Evolutionary conservation across 2,797 vertebrate genomes (phyloP).

Genomic region (Lacerta bilineata): DNA sequence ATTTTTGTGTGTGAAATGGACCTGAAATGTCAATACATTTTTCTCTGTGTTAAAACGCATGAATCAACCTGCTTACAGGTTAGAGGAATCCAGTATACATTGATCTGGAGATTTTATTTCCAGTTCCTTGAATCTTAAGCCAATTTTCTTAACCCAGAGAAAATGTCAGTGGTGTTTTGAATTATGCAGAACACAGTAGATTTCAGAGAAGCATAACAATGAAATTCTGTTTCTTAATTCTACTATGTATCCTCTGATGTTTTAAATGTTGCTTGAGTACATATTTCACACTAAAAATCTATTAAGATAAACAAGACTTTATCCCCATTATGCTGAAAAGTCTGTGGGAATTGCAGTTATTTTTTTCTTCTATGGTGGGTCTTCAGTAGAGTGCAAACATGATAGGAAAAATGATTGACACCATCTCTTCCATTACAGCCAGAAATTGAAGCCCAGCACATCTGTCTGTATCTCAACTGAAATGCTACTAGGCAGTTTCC

Average conservation of each 20-base stretch:
- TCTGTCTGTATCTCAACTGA: too few relatives aligned
- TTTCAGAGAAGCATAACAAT: background rate
- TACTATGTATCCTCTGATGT: background rate
- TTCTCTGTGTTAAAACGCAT: rapidly evolving
- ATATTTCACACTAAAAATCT: background rate
- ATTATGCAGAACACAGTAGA: background rate
- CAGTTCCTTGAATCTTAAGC: slow-evolving; percentile 21
- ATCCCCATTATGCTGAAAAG: too few relatives aligned
- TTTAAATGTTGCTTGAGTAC: slow-evolving; percentile 37
- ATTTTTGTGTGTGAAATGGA: background rate
- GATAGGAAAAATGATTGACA: too few relatives aligned
- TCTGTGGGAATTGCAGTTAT: too few relatives aligned
- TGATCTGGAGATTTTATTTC: slow-evolving; percentile 25
- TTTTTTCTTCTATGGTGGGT: too few relatives aligned
- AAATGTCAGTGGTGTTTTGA: background rate
- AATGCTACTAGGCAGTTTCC: too few relatives aligned
- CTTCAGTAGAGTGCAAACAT: too few relatives aligned
- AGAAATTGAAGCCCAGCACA: too few relatives aligned
- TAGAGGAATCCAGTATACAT: slow-evolving; percentile 15
- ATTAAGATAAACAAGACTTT: background rate
- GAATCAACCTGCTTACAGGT: slow-evolving; percentile 2
- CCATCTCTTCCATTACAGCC: too few relatives aligned
- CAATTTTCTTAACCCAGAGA: background rate
- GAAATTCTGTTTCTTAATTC: slow-evolving; percentile 5
- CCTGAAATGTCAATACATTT: slow-evolving; percentile 21